Conservation (phyloP, 2,113 vertebrate genomes). For the Indri indri region DNA sequence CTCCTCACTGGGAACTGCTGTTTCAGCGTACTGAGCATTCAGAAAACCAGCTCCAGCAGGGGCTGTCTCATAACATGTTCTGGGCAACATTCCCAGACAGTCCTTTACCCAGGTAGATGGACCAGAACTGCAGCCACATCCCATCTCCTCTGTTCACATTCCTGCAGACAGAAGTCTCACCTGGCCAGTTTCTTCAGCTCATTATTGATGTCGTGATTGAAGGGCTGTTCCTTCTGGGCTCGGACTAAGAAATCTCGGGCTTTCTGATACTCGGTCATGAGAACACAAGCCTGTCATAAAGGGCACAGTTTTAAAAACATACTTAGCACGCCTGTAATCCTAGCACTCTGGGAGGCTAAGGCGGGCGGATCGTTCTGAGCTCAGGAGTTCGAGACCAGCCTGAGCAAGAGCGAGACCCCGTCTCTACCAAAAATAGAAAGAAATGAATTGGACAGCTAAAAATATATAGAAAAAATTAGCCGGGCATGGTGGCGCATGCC, state of each 20-base stretch:
- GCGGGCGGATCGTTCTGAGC: too few relatives aligned
- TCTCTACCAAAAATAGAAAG: too few relatives aligned
- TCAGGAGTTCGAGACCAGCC: too few relatives aligned
- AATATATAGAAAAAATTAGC: too few relatives aligned
- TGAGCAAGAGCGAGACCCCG: too few relatives aligned
- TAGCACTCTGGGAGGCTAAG: too few relatives aligned
- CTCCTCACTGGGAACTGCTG: neutral
- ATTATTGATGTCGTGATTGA: constrained; percentile 91
- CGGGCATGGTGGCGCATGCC: too few relatives aligned
- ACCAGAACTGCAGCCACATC: neutral
- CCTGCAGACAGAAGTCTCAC: constrained; percentile 81
- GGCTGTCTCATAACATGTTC: neutral
- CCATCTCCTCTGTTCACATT: neutral
- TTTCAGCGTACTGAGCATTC: neutral
- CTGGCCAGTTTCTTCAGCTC: constrained; percentile 89
- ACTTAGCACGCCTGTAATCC: too few relatives aligned
- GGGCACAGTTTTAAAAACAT: neutral
- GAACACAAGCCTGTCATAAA: constrained; percentile 89
- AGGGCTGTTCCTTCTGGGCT: constrained; percentile 91
- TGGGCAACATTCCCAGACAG: neutral
- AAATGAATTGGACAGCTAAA: too few relatives aligned
- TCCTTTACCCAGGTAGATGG: too few relatives aligned
- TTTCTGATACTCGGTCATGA: constrained; percentile 88
- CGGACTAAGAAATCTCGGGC: constrained; percentile 88
- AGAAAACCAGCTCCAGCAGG: neutral